Evolutionary conservation across 2,888 invertebrate genomes (phyloP).

Genomic region (Erebia ligea): DNA sequence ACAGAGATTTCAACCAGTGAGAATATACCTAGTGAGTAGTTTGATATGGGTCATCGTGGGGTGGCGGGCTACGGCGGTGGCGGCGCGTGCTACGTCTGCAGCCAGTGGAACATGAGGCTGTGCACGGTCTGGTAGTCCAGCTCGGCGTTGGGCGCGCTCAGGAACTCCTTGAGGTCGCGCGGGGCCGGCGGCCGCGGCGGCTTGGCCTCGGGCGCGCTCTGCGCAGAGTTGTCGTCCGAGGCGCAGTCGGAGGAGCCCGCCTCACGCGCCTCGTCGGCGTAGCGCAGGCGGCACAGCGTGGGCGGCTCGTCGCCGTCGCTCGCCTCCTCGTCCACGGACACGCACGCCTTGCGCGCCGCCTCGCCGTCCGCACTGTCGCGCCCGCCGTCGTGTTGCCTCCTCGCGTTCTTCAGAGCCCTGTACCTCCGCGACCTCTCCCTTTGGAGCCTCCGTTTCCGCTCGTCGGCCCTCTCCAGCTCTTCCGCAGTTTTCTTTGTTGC

Average conservation of each 20-base stretch:
- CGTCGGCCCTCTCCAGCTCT: conserved; percentile 74
- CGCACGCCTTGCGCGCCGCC: conserved; percentile 55
- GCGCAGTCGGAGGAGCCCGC: conserved; percentile 64
- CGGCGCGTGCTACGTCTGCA: conserved; percentile 71
- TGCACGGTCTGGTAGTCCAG: conserved; percentile 78
- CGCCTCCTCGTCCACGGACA: conserved; percentile 63
- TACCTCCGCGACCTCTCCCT: conserved; percentile 74
- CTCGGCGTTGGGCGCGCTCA: conserved; percentile 74
- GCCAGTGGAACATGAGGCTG: conserved; percentile 81
- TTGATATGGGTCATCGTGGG: conserved; percentile 47
- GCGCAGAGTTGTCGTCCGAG: conserved; percentile 76
- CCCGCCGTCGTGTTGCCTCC: conserved; percentile 70
- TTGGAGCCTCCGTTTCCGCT: conserved; percentile 73
- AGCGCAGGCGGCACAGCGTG: conserved; percentile 70
- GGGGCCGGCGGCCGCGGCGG: conserved; percentile 50
- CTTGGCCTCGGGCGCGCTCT: conserved; percentile 63
- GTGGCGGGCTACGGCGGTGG: background rate
- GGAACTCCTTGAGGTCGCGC: conserved; percentile 67
- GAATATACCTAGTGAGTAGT: background rate
- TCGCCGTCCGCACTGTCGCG: conserved; percentile 59
- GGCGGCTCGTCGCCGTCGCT: conserved; percentile 76
- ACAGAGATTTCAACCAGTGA: background rate
- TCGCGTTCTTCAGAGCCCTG: conserved; percentile 74
- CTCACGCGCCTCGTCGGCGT: conserved; percentile 72
- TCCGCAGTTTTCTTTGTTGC: conserved; percentile 74